phyloP scores from a whole-genome alignment of 2,113 vertebrate genomes.

The Prunella fulvescens region DNA sequence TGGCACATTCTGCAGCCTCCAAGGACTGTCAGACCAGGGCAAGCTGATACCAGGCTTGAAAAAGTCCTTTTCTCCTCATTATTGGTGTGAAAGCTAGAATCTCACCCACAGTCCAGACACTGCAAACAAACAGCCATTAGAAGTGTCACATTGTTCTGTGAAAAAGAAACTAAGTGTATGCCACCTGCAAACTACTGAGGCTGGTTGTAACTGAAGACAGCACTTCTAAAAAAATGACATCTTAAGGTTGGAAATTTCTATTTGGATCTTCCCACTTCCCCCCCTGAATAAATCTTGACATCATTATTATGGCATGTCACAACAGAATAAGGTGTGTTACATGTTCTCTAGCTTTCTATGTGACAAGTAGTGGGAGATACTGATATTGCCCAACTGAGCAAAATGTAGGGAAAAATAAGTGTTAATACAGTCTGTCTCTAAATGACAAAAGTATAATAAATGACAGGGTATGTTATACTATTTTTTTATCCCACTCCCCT shows the following conservation, averaged over 20 bases:
- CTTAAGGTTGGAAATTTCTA: background rate
- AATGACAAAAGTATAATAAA: background rate
- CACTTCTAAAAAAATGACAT: background rate
- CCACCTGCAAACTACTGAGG: background rate
- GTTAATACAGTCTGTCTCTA: background rate
- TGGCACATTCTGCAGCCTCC: background rate
- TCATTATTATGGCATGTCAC: background rate
- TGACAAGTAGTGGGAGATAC: background rate
- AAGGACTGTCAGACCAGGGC: background rate
- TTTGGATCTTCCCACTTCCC: background rate
- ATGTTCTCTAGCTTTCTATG: background rate
- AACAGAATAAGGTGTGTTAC: background rate
- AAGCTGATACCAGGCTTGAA: background rate
- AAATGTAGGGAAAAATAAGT: background rate
- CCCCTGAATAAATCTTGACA: background rate
- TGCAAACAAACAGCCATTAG: background rate
- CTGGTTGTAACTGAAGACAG: background rate
- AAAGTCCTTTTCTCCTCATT: background rate
- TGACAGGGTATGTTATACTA: background rate
- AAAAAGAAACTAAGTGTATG: background rate
- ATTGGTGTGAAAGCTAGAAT: background rate
- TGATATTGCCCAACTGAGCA: background rate
- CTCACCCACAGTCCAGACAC: background rate
- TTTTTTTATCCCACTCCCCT: background rate
- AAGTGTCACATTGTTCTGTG: background rate